phyloP scores from a whole-genome alignment of 2,797 vertebrate genomes.

The Sarcophilus harrisii region DNA sequence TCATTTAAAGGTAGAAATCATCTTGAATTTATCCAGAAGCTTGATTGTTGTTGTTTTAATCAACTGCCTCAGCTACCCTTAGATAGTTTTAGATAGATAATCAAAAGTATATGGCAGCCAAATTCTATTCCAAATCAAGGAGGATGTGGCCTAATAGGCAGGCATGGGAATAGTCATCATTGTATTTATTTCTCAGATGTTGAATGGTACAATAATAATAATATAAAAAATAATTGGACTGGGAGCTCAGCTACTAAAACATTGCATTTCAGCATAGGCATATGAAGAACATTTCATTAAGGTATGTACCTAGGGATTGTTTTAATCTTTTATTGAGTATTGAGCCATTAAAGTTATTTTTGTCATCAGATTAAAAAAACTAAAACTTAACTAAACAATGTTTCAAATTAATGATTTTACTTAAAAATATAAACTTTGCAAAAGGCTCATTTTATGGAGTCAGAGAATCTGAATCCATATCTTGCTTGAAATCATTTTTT shows the following conservation, averaged over 20 bases:
- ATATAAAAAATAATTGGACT: not conserved
- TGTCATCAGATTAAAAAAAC: not conserved
- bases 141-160: not conserved
- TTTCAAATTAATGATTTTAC: not conserved
- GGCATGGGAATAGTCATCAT: not conserved
- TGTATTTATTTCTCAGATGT: not conserved
- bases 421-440: not conserved
- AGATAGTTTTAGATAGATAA: not conserved
- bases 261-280: not conserved
- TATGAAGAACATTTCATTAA: not conserved
- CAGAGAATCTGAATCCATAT: not conserved
- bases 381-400: not conserved
- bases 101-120: not conserved
- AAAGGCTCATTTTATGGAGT: not conserved
- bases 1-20: not conserved
- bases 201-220: not conserved
- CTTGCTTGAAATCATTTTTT: not conserved
- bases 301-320: not conserved
- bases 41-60: not conserved
- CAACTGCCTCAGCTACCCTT: not conserved
- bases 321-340: not conserved
- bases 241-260: not conserved
- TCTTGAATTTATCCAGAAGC: not conserved
- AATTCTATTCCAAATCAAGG: not conserved
- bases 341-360: not conserved